These are phyloP conservation scores for Rhopalosiphum nymphaeae DNA, from an alignment of 2,888 invertebrate species.

Conservation along the genomic window DNA sequence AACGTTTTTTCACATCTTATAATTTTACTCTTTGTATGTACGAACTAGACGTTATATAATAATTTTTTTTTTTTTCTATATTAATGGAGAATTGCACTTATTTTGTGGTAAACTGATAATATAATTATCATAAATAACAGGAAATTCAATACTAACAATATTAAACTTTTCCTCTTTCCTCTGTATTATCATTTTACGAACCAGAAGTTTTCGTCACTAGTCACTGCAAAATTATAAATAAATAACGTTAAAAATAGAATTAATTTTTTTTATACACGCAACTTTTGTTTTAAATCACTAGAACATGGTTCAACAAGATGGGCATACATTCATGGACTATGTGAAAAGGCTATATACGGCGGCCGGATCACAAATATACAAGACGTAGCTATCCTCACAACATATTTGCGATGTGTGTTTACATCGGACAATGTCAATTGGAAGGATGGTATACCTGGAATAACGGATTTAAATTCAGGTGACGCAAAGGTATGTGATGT, in stretches of 20 bases:
- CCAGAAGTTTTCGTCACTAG: not conserved
- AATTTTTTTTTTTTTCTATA: not conserved
- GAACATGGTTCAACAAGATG: conserved; percentile 73
- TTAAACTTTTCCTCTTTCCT: not conserved
- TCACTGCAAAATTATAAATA: not conserved
- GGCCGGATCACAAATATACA: conserved; percentile 85
- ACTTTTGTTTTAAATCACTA: conserved; percentile 36
- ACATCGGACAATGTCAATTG: conserved; percentile 75
- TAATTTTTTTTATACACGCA: not conserved
- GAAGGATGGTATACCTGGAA: conserved; percentile 73
- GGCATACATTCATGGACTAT: conserved; percentile 82
- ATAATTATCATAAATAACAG: not conserved
- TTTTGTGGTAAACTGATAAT: not conserved
- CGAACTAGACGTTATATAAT: not conserved
- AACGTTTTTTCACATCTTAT: not conserved
- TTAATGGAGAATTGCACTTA: not conserved
- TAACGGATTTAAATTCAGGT: conserved; percentile 74
- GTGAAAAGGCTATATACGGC: conserved; percentile 86
- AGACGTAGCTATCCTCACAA: conserved; percentile 78
- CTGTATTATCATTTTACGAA: not conserved
- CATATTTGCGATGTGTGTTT: conserved; percentile 78
- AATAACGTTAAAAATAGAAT: not conserved
- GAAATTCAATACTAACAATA: not conserved
- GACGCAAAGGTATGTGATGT: conserved; percentile 72
- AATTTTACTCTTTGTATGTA: not conserved